These are phyloP conservation scores for Periphyllus acericola DNA, from an alignment of 2,888 invertebrate genomes.

Conservation along the genomic window DNA sequence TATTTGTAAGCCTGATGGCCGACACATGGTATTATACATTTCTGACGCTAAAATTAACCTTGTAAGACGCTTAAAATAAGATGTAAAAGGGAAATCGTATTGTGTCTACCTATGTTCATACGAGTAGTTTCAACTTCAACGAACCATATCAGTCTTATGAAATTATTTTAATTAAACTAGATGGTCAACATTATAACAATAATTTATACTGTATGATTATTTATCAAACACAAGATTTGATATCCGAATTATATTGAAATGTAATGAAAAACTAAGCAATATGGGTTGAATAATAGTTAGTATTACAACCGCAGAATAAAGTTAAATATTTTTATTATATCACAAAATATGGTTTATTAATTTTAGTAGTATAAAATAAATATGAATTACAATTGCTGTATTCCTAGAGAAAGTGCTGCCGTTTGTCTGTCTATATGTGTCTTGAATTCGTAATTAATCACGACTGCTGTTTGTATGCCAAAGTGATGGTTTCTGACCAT, in stretches of 20 bases:
- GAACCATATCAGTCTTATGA: constrained; percentile 39
- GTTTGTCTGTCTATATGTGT: constrained; percentile 19
- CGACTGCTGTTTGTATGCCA: constrained; percentile 11
- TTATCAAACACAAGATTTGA: not conserved
- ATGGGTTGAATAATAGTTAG: not conserved
- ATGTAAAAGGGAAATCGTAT: constrained; percentile 50
- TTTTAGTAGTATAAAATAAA: constrained; percentile 20
- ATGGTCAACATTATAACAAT: not conserved
- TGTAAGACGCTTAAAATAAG: not conserved
- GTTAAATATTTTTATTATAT: constrained; percentile 11
- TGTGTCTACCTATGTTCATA: not conserved
- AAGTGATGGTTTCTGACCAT: constrained; percentile 39
- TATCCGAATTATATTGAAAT: not conserved
- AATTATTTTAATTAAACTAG: constrained; percentile 33
- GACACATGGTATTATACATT: not conserved
- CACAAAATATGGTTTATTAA: constrained; percentile 6
- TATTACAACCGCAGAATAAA: not conserved
- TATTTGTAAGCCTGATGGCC: not conserved
- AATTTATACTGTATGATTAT: not conserved
- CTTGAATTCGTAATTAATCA: constrained; percentile 58
- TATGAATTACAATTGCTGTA: not conserved
- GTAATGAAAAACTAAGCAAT: not conserved
- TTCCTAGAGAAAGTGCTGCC: constrained; percentile 45
- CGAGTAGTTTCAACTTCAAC: constrained; percentile 1
- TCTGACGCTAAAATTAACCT: constrained; percentile 46